Base-by-base conservation (phyloP, 2,113 vertebrate genomes). In the Percopsis transmontana region DNA sequence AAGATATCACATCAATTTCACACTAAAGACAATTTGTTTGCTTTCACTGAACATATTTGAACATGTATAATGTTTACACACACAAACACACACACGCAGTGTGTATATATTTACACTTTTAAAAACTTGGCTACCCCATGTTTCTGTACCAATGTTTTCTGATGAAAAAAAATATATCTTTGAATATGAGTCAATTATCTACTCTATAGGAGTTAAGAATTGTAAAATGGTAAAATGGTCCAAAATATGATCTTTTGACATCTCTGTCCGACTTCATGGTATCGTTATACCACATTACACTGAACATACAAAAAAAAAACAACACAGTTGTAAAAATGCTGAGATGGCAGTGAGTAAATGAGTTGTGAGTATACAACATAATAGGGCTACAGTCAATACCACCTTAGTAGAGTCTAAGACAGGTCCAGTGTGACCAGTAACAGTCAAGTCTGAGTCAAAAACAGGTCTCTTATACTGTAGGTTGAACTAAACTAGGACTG, bases 261-360 rank as follows among this genome's bases (percentile, higher is more conserved):
- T 66, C 13, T 66, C 13, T 41, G 24, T 38, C 52, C n/a, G 70
- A 47, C 15, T 15, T 62, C 0, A 48, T 45, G 44, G 74, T 60
- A 33, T 48, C 54, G 41, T 50, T 44, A 68, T n/a, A 57, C n/a
- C 27, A 45, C 33, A 63, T 0, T n/a, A 50, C 8, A 33, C 27
- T 7, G 5, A 18, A 50, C 14, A 50, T 18, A 19, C 5, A 50
- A 50, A 50, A 50, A 47, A 60, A 18, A 2, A 45, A 39, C 50
- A 44, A 15, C 8, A 61, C 20, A 41, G 45, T 50, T 60, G 39
- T 55, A 20, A 40, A 24, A 42, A 82, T 55, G 70, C 75, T 85
- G 82, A 86, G 54, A 84, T 85, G 68, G 55, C 63, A 59, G 74
- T 68, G 81, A 66, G 56, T 70, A 74, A 33, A 74, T 68, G n/a